Evolutionary conservation across 2,888 invertebrate genomes (phyloP), one percentile per base, ranked within the genome.

Genomic region (Zeuzera pyrina): DNA sequence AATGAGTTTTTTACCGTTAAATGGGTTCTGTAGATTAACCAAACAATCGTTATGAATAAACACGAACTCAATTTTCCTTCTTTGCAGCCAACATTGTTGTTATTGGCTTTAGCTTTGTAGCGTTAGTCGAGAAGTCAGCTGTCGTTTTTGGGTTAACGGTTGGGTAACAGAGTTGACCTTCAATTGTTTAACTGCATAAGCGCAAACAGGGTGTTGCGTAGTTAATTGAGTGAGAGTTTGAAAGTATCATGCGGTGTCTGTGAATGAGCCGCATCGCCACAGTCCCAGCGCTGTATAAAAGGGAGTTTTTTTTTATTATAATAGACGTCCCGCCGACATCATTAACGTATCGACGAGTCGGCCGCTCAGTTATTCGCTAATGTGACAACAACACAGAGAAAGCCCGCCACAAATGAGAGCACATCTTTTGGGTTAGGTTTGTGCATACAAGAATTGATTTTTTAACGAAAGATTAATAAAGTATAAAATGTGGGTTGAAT

Each of bases 371-470:
- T 79, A 83, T 79, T 79, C 72, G 77, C 76, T 79, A 81, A 83
- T 83, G 79, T 79, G 83, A 83, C 81, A 79, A 78, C 76, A 73
- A 73, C 71, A 66, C 60, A 77, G 76, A 73, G 74, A 65, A 70
- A 73, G 58, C 69, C 73, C 72, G 77, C 76, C 77, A 70, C 76
- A 78, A 77, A 78, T 74, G 72, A 74, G 71, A 62, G 67, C 62
- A 66, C 61, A 70, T 74, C 73, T 72, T 74, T 76, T 49, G 69
- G 67, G 42, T 65, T 59, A 70, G 54, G 72, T 8, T 36, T 40
- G 33, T 52, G 32, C 47, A 63, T 60, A 74, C 57, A 31, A 36
- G 39, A 24, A 24, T 12, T 24, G 2, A 7, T 24, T 2, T 6
- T 19, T 19, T 19, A 19, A 8, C n/a, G n/a, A n/a, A n/a, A n/a